phyloP scores from a whole-genome alignment of 2,888 invertebrate species.

The Portevinia maculata region DNA sequence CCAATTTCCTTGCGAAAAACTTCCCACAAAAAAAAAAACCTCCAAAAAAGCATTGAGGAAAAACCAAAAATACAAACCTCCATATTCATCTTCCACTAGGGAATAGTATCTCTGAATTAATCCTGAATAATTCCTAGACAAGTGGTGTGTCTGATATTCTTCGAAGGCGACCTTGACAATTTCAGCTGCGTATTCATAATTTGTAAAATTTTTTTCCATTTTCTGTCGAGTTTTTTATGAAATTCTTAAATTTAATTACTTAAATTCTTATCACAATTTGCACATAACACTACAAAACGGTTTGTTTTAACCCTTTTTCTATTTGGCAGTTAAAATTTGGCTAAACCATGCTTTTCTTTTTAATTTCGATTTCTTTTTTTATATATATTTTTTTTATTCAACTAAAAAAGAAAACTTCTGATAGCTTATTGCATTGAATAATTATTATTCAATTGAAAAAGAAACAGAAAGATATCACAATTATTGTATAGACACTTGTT shows the following conservation, averaged over 20 bases:
- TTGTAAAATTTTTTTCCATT: constrained; percentile 80
- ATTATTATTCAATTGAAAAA: not conserved
- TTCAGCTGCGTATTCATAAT: constrained; percentile 84
- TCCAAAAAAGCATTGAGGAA: no score
- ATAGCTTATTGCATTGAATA: constrained; percentile 33
- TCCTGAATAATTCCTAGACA: constrained; percentile 85
- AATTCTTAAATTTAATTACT: constrained; percentile 29
- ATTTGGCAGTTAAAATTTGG: constrained; percentile 26
- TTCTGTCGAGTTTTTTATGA: constrained; percentile 28
- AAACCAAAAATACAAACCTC: constrained; percentile 87
- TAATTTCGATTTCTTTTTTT: constrained; percentile 20
- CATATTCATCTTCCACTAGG: constrained; percentile 87
- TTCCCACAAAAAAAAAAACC: not conserved
- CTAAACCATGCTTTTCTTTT: constrained; percentile 21
- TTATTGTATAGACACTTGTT: constrained; percentile 33
- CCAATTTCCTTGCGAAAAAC: not conserved
- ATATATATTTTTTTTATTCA: no score
- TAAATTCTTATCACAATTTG: constrained; percentile 32
- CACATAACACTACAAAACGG: constrained; percentile 25
- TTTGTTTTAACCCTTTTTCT: constrained; percentile 31
- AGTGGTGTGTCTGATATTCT: constrained; percentile 85
- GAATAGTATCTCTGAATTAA: constrained; percentile 88
- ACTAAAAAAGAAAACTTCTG: constrained; percentile 13
- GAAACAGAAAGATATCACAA: constrained; percentile 18
- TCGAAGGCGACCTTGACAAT: constrained; percentile 87